phyloP scores from a whole-genome alignment of 2,797 vertebrate species.

The Cryptoblepharus egeriae region DNA sequence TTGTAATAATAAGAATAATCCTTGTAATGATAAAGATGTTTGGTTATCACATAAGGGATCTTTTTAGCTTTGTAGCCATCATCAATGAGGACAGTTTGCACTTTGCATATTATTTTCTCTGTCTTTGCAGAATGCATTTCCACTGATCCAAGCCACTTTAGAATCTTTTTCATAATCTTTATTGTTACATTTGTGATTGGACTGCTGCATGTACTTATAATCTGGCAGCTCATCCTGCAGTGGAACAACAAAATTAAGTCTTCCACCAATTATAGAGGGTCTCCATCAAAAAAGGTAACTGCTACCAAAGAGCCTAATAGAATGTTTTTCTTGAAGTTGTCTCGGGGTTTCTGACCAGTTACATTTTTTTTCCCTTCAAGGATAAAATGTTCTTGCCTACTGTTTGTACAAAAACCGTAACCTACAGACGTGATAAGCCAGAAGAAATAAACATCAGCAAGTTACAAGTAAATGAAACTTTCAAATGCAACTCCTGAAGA shows the following conservation, averaged over 20 bases:
- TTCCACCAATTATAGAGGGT: slow-evolving; percentile 78
- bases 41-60: not conserved
- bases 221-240: slow-evolving; percentile 86
- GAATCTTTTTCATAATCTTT: slow-evolving; percentile 92
- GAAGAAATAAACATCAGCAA: slow-evolving; percentile 92
- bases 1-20: not conserved
- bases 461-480: slow-evolving; percentile 83
- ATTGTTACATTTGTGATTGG: slow-evolving; percentile 92
- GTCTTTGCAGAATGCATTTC: slow-evolving; percentile 84
- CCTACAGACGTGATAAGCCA: slow-evolving; percentile 90
- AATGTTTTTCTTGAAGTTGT: slow-evolving; percentile 51
- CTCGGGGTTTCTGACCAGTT: slow-evolving; percentile 56
- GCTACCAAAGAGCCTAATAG: slow-evolving; percentile 53
- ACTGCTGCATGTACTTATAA: slow-evolving; percentile 88
- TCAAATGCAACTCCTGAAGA: slow-evolving; percentile 81
- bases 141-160: slow-evolving; percentile 83
- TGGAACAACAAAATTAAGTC: slow-evolving; percentile 78
- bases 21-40: no score
- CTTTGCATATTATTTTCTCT: slow-evolving; percentile 58
- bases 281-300: slow-evolving; percentile 86
- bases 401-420: slow-evolving; percentile 91
- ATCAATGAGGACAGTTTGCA: fast-evolving
- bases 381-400: slow-evolving; percentile 88
- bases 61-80: no score
- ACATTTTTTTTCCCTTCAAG: slow-evolving; percentile 80